Evolutionary conservation across 2,113 vertebrate genomes (phyloP).

Genomic region (Suncus etruscus): DNA sequence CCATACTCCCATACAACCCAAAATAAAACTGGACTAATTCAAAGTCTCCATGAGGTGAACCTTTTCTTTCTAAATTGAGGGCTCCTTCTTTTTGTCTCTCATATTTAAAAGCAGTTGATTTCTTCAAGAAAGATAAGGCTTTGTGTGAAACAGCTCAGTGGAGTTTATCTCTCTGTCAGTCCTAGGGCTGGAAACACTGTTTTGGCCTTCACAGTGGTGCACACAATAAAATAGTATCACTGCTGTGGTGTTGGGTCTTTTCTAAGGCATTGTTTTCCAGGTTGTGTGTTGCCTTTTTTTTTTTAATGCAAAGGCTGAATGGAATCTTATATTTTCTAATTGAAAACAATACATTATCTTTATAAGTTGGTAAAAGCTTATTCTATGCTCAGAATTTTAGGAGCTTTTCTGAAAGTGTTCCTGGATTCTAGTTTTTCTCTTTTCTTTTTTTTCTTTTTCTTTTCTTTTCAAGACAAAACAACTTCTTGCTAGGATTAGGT

Average conservation of each 20-base stretch:
- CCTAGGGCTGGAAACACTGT: slow-evolving; percentile 11
- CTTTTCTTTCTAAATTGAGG: neutral
- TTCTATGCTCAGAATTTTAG: neutral
- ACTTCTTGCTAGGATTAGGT: slow-evolving; percentile 23
- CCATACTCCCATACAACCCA: neutral
- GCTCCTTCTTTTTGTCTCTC: rapidly evolving
- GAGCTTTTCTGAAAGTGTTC: slow-evolving; percentile 37
- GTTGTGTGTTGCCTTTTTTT: neutral
- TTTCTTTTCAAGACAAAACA: neutral
- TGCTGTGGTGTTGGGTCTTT: rapidly evolving
- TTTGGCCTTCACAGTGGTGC: slow-evolving; percentile 49
- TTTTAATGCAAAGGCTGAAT: neutral
- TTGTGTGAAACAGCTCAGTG: slow-evolving; percentile 66
- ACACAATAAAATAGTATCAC: neutral
- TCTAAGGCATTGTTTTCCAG: neutral
- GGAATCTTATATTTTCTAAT: neutral
- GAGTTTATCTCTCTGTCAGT: slow-evolving; percentile 57
- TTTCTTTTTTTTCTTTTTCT: neutral
- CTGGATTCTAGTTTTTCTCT: slow-evolving; percentile 53
- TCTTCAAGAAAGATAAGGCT: slow-evolving; percentile 68
- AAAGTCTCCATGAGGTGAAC: slow-evolving; percentile 60
- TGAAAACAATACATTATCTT: neutral
- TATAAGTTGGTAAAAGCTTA: neutral
- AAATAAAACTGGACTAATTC: slow-evolving; percentile 45
- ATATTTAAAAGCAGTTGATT: slow-evolving; percentile 9